These are phyloP conservation scores for Brassicogethes aeneus DNA, from an alignment of 2,888 invertebrate species.

Conservation along the genomic window DNA sequence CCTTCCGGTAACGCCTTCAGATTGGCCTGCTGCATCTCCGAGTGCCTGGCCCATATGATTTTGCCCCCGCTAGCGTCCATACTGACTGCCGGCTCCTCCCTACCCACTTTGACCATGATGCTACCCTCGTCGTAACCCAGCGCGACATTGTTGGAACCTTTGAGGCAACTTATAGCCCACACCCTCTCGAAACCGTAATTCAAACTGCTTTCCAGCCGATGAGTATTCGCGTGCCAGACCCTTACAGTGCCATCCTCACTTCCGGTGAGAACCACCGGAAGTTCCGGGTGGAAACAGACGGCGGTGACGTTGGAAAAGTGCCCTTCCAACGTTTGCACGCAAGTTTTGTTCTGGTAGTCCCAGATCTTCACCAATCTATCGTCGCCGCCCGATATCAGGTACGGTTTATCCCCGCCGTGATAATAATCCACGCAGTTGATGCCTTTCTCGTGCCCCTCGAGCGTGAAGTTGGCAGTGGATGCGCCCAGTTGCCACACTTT, in stretches of 20 bases:
- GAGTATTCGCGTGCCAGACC: constrained; percentile 98
- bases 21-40: constrained; percentile 96
- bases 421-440: constrained; percentile 99
- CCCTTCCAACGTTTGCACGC: constrained; percentile 95
- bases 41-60: constrained; percentile 98
- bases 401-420: constrained; percentile 96
- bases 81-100: constrained; percentile 97
- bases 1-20: constrained; percentile 76
- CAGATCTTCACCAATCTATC: constrained; percentile 97
- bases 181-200: constrained; percentile 98
- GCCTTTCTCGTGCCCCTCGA: constrained; percentile 97
- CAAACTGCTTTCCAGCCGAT: constrained; percentile 89
- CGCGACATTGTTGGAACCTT: constrained; percentile 93
- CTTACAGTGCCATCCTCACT: constrained; percentile 97
- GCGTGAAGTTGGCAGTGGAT: constrained; percentile 92
- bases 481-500: constrained; percentile 99
- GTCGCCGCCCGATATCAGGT: constrained; percentile 97
- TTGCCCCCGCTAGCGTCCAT: constrained; percentile 99
- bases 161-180: constrained; percentile 91
- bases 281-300: constrained; percentile 95
- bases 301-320: constrained; percentile 95
- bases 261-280: constrained; percentile 79
- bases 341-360: constrained; percentile 99
- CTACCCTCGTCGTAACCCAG: constrained; percentile 96
- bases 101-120: constrained; percentile 81